Base-by-base conservation (phyloP, 2,888 invertebrate genomes). In the Drosophila kuntzei region DNA sequence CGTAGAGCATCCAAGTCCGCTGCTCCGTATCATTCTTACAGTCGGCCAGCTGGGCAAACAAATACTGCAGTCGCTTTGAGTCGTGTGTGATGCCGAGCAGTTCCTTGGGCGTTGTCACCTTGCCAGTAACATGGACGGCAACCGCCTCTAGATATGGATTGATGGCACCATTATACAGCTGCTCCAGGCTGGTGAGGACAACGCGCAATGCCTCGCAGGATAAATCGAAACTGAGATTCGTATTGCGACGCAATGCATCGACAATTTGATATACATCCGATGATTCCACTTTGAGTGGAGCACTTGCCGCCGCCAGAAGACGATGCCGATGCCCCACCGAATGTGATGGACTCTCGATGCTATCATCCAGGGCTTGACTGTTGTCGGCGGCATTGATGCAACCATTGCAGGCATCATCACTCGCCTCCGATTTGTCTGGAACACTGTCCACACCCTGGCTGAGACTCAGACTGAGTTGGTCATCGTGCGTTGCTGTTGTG, bases 1-100 rank as follows among this genome's bases (percentile, higher is more conserved):
- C 98, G 90, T 98, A 97, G 29, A 98, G 93, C 91, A 97, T 97
- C 98, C 98, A 98, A 80, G 97, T 98, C 63, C 98, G 94, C 90
- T 99, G 98, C 90, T 99, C 98, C 0, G 98, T 97, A 91, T 98
- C 98, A 90, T 98, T 97, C 79, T 98, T 98, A 76, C 98, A 97
- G 70, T 95, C 96, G 2, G 96, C 96, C 75, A 98, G 92, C 72
- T 98, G 96, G 73, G 95, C 95, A 78, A 98, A 95, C 34, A 98
- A 96, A 46, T 96, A 95, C 91, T 96, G 95, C 91, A 98, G 94
- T 22, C 96, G 94, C 78, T 95, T 94, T 0, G 97, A 96, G 91
- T 98, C 98, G 3, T 97, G 96, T 0, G 97, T 97, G 36, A 91
- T 89, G 55, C 95, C 95, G 57, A 97, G 95, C 20, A 97, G 94